Conservation (phyloP, 2,888 invertebrate genomes). For the Scelioninae gen. 1 region DNA sequence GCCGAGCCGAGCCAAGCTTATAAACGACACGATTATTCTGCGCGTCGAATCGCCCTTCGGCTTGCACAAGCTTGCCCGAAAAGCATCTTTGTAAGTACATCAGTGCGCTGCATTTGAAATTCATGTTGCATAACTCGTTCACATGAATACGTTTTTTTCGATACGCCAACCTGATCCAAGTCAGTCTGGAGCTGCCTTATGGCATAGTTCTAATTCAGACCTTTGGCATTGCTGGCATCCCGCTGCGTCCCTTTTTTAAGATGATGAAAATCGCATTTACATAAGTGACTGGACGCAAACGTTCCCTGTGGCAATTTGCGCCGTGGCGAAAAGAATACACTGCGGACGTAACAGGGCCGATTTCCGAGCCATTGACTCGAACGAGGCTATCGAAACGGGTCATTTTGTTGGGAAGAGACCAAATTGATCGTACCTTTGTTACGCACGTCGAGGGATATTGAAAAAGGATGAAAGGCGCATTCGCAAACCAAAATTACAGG, state of each 20-base stretch:
- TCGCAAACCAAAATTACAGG: slow-evolving; percentile 65
- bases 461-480: slow-evolving; percentile 61
- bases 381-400: slow-evolving; percentile 66
- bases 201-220: slow-evolving; percentile 17
- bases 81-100: slow-evolving; percentile 56
- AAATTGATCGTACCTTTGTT: slow-evolving; percentile 69
- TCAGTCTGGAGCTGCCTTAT: not conserved
- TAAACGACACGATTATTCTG: slow-evolving; percentile 82
- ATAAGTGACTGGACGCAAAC: slow-evolving; percentile 61
- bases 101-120: slow-evolving; percentile 73
- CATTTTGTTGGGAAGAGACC: slow-evolving; percentile 66
- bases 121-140: slow-evolving; percentile 71
- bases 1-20: slow-evolving; percentile 78
- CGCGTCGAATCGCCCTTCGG: slow-evolving; percentile 66
- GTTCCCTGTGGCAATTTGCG: slow-evolving; percentile 49
- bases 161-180: slow-evolving; percentile 47
- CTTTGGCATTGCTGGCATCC: slow-evolving; percentile 12
- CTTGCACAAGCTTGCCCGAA: slow-evolving; percentile 29
- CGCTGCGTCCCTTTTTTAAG: slow-evolving; percentile 30
- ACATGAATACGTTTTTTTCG: slow-evolving; percentile 55
- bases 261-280: slow-evolving; percentile 64
- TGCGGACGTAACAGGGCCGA: slow-evolving; percentile 40
- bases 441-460: slow-evolving; percentile 60
- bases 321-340: slow-evolving; percentile 38
- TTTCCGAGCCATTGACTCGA: slow-evolving; percentile 60